Evolutionary conservation across 2,888 invertebrate genomes (phyloP), one percentile per base, ranked within the genome.

Genomic region (Temnothorax unifasciatus): DNA sequence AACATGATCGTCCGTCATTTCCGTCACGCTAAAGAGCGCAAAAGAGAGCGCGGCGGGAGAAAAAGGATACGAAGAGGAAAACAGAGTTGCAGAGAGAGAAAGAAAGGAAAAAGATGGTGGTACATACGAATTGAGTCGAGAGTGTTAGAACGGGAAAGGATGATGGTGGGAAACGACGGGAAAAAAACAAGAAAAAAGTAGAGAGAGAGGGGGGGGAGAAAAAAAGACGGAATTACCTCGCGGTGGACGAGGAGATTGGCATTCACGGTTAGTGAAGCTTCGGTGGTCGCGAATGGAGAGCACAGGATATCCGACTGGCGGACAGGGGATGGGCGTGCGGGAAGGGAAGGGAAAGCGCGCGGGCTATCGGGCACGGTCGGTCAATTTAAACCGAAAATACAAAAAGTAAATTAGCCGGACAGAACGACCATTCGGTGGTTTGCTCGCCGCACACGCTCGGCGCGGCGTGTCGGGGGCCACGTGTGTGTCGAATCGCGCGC

Each of bases 341-440:
- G 66, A 57, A 34, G 79, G 71, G 47, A 34, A 34, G 34, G 6
- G 34, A 34, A 34, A 34, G 44, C 59, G 64, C 74, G 89, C 88
- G 88, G 34, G 84, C 90, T 90, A 91, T 91, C 90, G 90, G 89
- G 90, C 86, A 89, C 90, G 92, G 90, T 90, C 88, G 92, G 93
- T 93, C 93, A 92, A 94, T 94, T 94, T 93, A 91, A 93, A 93
- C 92, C 90, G 93, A 93, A 94, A 94, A 93, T 93, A 93, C 93
- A 94, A 94, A 94, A 94, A 94, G 93, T 93, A 94, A 94, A 94
- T 94, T 94, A 94, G 92, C 93, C 91, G 91, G 91, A 93, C 92
- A 86, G 90, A 90, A 90, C 88, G 89, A 89, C 87, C 89, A 87
- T 88, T 89, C 89, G 90, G 90, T 77, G 93, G 93, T 90, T 90